These are phyloP conservation scores for Opisthograptis luteolata DNA, from an alignment of 2,888 invertebrate species.

Conservation along the genomic window DNA sequence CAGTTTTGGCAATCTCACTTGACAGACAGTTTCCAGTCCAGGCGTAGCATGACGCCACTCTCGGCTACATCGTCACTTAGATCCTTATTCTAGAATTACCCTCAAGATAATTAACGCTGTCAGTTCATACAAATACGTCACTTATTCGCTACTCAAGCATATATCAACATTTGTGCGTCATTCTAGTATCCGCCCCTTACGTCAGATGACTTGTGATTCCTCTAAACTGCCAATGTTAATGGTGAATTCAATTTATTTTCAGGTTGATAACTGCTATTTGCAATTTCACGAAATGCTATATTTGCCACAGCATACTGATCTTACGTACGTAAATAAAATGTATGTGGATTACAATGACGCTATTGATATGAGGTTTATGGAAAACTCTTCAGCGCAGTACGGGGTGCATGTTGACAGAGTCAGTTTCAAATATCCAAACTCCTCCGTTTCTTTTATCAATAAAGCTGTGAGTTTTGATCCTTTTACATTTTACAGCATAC, in stretches of 20 bases:
- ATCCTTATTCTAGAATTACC: too few species aligned
- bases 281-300: conserved; percentile 14
- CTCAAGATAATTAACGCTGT: too few species aligned
- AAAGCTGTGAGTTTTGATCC: conserved; percentile 46
- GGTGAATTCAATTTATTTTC: conserved; percentile 29
- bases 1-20: too few species aligned
- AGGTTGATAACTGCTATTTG: conserved; percentile 44
- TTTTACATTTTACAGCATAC: not conserved
- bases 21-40: too few species aligned
- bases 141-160: too few species aligned
- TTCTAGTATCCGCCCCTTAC: too few species aligned
- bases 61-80: too few species aligned
- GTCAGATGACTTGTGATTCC: too few species aligned
- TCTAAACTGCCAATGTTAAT: too few species aligned
- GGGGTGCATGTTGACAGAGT: conserved; percentile 58
- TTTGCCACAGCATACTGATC: conserved; percentile 33
- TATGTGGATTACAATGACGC: conserved; percentile 51
- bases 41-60: too few species aligned
- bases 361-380: conserved; percentile 42
- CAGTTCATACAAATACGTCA: too few species aligned
- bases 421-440: conserved; percentile 48
- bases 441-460: conserved; percentile 55
- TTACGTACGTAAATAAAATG: conserved; percentile 53
- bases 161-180: too few species aligned
- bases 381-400: conserved; percentile 39